phyloP scores from a whole-genome alignment of 2,113 vertebrate species.

The Motacilla alba region DNA sequence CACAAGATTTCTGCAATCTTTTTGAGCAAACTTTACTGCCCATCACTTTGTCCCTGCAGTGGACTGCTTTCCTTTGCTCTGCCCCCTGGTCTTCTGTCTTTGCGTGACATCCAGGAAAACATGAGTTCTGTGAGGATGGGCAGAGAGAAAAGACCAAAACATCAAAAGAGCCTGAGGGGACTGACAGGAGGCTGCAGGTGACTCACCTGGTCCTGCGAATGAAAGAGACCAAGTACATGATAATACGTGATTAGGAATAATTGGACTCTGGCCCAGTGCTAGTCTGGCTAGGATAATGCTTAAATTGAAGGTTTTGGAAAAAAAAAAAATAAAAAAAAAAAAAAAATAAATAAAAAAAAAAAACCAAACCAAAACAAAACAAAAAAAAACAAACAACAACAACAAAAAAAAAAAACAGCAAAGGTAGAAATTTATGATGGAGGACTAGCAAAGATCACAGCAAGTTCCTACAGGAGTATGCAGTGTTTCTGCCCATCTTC shows the following conservation, averaged over 20 bases:
- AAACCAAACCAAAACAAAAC: no score
- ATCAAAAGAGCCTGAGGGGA: not conserved
- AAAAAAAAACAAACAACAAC: no score
- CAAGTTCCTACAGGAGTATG: not conserved
- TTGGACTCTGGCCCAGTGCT: not conserved
- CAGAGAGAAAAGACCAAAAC: not conserved
- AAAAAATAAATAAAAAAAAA: no score
- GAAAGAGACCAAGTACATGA: not conserved
- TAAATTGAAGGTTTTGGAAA: not conserved
- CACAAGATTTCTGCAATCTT: not conserved
- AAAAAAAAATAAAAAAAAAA: not conserved
- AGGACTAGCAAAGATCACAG: not conserved
- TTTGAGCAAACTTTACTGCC: not conserved
- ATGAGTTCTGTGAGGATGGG: not conserved
- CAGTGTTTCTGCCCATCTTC: not conserved
- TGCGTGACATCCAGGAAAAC: not conserved
- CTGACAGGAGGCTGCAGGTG: not conserved
- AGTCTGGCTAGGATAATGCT: not conserved
- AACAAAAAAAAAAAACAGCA: not conserved
- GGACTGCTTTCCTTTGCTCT: not conserved
- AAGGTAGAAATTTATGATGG: not conserved
- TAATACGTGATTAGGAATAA: fast-evolving
- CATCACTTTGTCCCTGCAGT: not conserved
- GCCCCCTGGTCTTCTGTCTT: not conserved
- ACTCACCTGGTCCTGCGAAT: not conserved